Base-by-base conservation (phyloP, 1,140 invertebrate species). In the Uloborus diversus region DNA sequence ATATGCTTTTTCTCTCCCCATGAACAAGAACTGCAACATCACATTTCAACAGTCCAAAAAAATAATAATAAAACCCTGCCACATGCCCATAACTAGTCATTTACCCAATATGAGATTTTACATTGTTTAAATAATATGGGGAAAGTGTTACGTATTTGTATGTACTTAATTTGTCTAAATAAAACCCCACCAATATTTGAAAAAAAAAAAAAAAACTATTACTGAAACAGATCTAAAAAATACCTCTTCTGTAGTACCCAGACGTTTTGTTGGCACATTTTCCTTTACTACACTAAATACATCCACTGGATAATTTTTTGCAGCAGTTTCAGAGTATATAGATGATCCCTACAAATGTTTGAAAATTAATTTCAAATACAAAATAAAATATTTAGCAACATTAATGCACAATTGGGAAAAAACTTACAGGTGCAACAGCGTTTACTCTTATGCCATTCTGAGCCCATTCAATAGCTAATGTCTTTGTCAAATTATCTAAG, bases 401-500 rank as follows among this genome's bases (percentile, higher is more conserved):
- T 28, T 42, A 28, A 23, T n/a, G 17, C 5, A 68, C 4, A 47
- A 49, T 27, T 25, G 27, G 7, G 3, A 4, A 27, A 33, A 35
- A 17, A 84, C 85, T 86, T 82, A 88, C 88, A 9, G 88, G 88
- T 30, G 88, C 88, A 4, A 90, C 87, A 68, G 85, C 83, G 81
- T 90, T 90, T 25, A 90, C 84, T 35, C 89, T 83, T 2, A 90
- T 86, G 3, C 89, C 89, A 83, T 84, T 75, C 1, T 84, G 32
- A 11, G 88, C 88, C 89, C 89, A 90, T 83, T 90, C 89, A 20
- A 89, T 83, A 14, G 89, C 84, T 81, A 89, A 76, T 51, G 85
- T 85, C 83, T 89, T 89, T 7, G 88, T 89, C 28, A 90, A 83
- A 83, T 90, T 90, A 57, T 88, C 85, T 32, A 90, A 89, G 17